A percentile compares a stretch with the other conserved stretches of the same genome.
Conservation (phyloP, 1,140 invertebrate species). For the Bradynema listronoti region DNA sequence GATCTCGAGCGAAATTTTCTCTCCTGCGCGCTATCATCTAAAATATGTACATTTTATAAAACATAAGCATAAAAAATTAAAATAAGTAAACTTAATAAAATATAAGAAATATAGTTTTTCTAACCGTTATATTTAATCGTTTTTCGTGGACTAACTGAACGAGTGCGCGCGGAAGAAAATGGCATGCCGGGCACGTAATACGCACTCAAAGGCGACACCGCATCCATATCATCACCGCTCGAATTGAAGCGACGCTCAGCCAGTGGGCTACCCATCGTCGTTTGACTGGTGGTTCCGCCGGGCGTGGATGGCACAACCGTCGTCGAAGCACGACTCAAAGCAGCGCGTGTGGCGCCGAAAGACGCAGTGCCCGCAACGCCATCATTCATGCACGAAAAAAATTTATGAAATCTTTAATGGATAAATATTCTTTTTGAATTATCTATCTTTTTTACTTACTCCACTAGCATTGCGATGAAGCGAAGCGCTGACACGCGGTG, state of each 20-base stretch:
- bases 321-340: neutral
- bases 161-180: constrained; percentile 2
- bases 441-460: no score
- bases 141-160: constrained; percentile 27
- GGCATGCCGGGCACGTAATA: neutral
- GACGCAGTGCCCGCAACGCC: no score
- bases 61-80: neutral
- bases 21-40: neutral
- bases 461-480: no score
- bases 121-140: neutral
- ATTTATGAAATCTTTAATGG: no score
- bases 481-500: no score
- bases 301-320: neutral
- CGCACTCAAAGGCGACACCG: neutral
- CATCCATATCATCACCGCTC: neutral
- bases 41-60: neutral
- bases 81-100: neutral
- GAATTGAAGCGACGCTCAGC: neutral
- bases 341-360: no score
- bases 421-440: no score
- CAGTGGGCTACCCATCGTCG: neutral
- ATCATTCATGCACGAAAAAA: no score
- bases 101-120: neutral
- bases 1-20: constrained; percentile 29
- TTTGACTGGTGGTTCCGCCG: neutral